Conservation (phyloP, 2,113 vertebrate species). For the Scomber japonicus region DNA sequence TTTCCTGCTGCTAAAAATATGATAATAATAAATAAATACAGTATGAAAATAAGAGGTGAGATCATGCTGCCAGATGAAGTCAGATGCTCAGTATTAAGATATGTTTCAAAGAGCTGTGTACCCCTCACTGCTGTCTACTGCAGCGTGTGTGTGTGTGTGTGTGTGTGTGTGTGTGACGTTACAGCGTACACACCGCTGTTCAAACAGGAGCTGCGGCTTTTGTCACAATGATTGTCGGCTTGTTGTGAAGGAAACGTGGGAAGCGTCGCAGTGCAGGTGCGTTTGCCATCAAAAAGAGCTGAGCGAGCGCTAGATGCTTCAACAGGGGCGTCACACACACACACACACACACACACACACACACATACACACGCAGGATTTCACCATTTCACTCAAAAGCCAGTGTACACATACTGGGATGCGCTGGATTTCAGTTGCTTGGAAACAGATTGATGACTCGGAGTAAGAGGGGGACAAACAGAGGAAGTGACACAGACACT, state of each 20-base stretch:
- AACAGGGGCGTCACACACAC: not conserved
- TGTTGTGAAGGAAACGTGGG: not conserved
- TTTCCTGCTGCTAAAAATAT: too few species aligned
- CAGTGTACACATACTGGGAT: not conserved
- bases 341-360: too few species aligned
- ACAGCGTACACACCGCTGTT: not conserved
- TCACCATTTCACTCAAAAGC: not conserved
- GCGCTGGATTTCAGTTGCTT: slow-evolving; percentile 47
- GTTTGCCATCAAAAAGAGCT: not conserved
- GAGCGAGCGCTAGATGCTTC: not conserved
- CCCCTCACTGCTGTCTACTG: not conserved
- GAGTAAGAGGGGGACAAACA: slow-evolving; percentile 38
- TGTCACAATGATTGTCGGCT: too few species aligned
- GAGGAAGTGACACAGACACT: slow-evolving; percentile 29
- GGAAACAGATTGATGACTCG: slow-evolving; percentile 50
- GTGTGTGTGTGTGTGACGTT: not conserved
- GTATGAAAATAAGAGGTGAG: too few species aligned
- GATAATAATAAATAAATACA: too few species aligned
- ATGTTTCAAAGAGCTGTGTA: not conserved
- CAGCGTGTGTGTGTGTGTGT: not conserved
- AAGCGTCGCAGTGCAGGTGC: not conserved
- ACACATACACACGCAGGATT: not conserved
- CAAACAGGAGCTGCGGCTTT: too few species aligned
- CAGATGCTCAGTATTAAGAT: too few species aligned
- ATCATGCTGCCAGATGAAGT: too few species aligned